These are phyloP conservation scores for Alloscopus bannaensis DNA, from an alignment of 2,888 invertebrate genomes.

Conservation along the genomic window DNA sequence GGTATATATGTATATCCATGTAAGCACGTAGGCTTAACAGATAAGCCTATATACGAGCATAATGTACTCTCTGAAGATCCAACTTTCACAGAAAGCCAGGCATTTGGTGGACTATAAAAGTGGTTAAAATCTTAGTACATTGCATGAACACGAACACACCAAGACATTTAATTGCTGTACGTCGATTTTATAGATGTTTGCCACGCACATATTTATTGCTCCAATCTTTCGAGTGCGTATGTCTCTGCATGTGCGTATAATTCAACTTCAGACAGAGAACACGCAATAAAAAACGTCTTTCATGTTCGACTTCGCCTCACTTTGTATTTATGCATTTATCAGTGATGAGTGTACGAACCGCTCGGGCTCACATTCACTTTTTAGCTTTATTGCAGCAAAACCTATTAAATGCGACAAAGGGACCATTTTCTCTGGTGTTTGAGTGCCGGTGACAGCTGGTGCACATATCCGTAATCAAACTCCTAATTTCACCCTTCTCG, in stretches of 20 bases:
- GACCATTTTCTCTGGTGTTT: conserved; percentile 18
- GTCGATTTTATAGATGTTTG: conserved; percentile 44
- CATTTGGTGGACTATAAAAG: background rate
- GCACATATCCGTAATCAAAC: conserved; percentile 32
- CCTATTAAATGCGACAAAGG: conserved; percentile 44
- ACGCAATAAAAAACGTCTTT: conserved; percentile 3
- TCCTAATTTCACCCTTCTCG: background rate
- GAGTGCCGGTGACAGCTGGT: conserved; percentile 47
- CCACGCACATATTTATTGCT: conserved; percentile 34
- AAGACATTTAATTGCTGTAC: conserved; percentile 22
- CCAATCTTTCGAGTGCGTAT: background rate
- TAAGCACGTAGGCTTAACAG: too few species aligned
- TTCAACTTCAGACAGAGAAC: too few species aligned
- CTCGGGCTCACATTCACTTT: conserved; percentile 12
- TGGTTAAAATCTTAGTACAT: conserved; percentile 14
- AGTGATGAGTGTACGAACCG: conserved; percentile 1
- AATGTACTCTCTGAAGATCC: too few species aligned
- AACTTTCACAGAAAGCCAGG: too few species aligned
- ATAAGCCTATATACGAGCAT: too few species aligned
- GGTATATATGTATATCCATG: too few species aligned
- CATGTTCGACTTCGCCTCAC: background rate
- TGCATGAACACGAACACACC: conserved; percentile 15
- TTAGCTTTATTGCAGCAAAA: conserved; percentile 18
- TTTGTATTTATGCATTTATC: conserved; percentile 11
- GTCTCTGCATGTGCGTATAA: background rate